A percentile compares a stretch with the other conserved stretches of the same genome.
These are phyloP conservation scores for Rhodinocichla rosea DNA, from an alignment of 2,113 vertebrate genomes.

Conservation along the genomic window DNA sequence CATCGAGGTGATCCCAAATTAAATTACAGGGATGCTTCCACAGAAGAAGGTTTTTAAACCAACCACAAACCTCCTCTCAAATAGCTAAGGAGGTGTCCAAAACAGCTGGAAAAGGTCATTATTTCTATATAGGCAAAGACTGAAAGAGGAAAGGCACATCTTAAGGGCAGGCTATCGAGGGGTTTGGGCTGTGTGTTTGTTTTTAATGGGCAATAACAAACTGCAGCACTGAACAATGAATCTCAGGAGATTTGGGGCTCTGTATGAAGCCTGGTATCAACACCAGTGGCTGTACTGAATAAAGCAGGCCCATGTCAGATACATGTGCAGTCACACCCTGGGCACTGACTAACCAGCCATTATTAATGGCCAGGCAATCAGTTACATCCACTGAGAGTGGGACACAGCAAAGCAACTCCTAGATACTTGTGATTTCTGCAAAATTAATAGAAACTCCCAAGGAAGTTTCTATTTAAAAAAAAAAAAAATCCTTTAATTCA, in stretches of 20 bases:
- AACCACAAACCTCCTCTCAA: neutral
- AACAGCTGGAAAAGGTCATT: neutral
- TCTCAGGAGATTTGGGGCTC: neutral
- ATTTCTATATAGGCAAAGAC: fast-evolving
- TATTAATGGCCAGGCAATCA: neutral
- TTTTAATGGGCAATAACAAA: neutral
- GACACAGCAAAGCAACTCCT: neutral
- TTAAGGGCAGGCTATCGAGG: neutral
- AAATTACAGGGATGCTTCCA: neutral
- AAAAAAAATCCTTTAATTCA: neutral
- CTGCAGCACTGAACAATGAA: neutral
- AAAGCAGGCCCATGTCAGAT: neutral
- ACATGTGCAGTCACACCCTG: fast-evolving
- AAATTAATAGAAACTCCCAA: neutral
- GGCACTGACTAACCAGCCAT: neutral
- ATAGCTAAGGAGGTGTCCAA: neutral
- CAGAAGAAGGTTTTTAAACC: neutral
- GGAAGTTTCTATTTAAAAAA: neutral
- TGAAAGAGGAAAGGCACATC: neutral
- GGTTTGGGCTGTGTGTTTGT: neutral
- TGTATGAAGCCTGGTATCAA: neutral
- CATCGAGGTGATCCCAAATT: neutral
- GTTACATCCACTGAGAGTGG: neutral
- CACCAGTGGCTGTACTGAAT: neutral
- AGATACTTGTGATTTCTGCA: neutral